phyloP scores from a whole-genome alignment of 2,888 invertebrate species.

The Melolontha melolontha region DNA sequence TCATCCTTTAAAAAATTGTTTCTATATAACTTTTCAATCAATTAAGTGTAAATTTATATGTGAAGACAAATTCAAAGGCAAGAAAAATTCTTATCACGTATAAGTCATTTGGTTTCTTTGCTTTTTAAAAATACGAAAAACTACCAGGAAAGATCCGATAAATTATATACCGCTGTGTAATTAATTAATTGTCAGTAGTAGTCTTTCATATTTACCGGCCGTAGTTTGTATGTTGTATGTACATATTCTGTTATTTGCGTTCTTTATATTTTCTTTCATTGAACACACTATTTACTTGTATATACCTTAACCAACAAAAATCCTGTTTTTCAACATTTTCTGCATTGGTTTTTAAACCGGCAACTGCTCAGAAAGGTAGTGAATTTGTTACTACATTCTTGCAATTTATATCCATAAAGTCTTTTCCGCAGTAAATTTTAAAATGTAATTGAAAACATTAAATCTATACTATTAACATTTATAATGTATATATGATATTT shows the following conservation, averaged over 20 bases:
- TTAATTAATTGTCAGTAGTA: constrained; percentile 23
- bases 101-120: too few species aligned
- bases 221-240: constrained; percentile 9
- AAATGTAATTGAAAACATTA: background rate
- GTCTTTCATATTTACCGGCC: constrained; percentile 13
- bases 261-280: too few species aligned
- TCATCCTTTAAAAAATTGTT: too few species aligned
- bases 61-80: too few species aligned
- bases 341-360: background rate
- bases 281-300: constrained; percentile 1
- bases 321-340: constrained; percentile 31
- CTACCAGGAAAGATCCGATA: constrained; percentile 12
- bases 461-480: background rate
- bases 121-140: background rate
- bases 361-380: background rate
- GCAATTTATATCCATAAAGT: constrained; percentile 6
- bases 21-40: too few species aligned
- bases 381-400: background rate
- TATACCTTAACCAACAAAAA: constrained; percentile 23
- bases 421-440: background rate
- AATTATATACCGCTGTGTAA: constrained; percentile 11
- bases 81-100: too few species aligned
- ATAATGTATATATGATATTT: too few species aligned
- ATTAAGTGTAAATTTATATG: too few species aligned
- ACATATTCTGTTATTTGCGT: constrained; percentile 11